A percentile compares a stretch with the other conserved stretches of the same genome.
These are phyloP conservation scores for Cabera pusaria DNA, from an alignment of 2,888 invertebrate genomes.

Conservation along the genomic window DNA sequence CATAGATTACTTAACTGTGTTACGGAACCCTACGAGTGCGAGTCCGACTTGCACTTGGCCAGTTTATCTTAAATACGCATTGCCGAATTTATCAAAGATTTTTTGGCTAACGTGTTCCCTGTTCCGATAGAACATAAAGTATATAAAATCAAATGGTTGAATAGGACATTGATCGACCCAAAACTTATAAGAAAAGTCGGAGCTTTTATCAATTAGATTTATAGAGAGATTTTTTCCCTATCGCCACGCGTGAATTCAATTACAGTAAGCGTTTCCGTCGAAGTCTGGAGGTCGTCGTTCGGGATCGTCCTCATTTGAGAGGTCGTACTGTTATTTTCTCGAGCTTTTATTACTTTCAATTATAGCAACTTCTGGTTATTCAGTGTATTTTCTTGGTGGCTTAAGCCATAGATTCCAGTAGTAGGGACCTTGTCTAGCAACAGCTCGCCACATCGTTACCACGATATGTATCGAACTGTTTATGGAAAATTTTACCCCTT, in stretches of 20 bases:
- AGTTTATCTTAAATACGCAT: too few species aligned
- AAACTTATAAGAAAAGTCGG: too few species aligned
- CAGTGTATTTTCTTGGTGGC: too few species aligned
- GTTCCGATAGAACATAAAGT: too few species aligned
- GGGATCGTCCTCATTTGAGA: constrained; percentile 4
- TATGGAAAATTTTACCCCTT: constrained; percentile 22
- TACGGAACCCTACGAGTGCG: too few species aligned
- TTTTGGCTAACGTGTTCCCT: too few species aligned
- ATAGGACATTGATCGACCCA: too few species aligned
- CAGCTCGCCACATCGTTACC: constrained; percentile 16
- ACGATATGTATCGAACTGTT: constrained; percentile 19
- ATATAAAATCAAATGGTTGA: too few species aligned
- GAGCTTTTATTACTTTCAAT: background rate
- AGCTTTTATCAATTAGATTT: constrained; percentile 1
- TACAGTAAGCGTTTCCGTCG: constrained; percentile 3
- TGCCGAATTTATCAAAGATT: too few species aligned
- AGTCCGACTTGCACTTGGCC: too few species aligned
- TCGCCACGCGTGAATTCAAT: constrained; percentile 4
- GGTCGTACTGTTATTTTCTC: background rate
- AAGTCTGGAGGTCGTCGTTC: constrained; percentile 4
- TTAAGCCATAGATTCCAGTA: constrained; percentile 2
- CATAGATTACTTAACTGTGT: too few species aligned
- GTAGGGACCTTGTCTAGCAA: constrained; percentile 12
- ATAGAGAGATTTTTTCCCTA: background rate
- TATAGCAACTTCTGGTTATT: background rate